Evolutionary conservation across 2,888 invertebrate species (phyloP).

Genomic region (Lithophane ornitopus): DNA sequence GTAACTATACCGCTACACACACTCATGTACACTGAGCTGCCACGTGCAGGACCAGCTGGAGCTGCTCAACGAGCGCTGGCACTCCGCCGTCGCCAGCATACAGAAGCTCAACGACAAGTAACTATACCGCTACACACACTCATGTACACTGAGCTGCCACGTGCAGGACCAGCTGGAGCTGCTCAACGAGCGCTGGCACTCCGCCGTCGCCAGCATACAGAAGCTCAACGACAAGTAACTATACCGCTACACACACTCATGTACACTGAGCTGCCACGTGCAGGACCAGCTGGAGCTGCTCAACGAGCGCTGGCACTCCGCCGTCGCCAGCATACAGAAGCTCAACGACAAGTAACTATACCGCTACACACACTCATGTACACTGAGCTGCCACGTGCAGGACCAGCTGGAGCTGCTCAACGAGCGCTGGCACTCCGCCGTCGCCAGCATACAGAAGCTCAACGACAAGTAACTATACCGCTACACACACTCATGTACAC

Average conservation of each 20-base stretch:
- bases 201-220: conserved; percentile 4
- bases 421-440: conserved; percentile 85
- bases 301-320: conserved; percentile 47
- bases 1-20: conserved; percentile 1
- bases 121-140: conserved; percentile 3
- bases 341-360: conserved; percentile 5
- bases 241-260: conserved; percentile 1
- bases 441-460: conserved; percentile 9
- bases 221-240: conserved; percentile 5
- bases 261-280: conserved; percentile 2
- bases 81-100: conserved; percentile 5
- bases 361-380: conserved; percentile 1
- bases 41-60: conserved; percentile 5
- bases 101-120: conserved; percentile 4
- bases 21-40: conserved; percentile 4
- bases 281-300: conserved; percentile 24
- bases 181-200: conserved; percentile 45
- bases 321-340: background rate
- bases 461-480: conserved; percentile 1
- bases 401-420: conserved; percentile 2
- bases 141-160: conserved; percentile 1
- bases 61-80: conserved; percentile 51
- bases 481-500: conserved; percentile 1
- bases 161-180: conserved; percentile 24
- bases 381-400: conserved; percentile 1